Base-by-base conservation (phyloP, 2,888 invertebrate species). In the Ptilodon capucinus region DNA sequence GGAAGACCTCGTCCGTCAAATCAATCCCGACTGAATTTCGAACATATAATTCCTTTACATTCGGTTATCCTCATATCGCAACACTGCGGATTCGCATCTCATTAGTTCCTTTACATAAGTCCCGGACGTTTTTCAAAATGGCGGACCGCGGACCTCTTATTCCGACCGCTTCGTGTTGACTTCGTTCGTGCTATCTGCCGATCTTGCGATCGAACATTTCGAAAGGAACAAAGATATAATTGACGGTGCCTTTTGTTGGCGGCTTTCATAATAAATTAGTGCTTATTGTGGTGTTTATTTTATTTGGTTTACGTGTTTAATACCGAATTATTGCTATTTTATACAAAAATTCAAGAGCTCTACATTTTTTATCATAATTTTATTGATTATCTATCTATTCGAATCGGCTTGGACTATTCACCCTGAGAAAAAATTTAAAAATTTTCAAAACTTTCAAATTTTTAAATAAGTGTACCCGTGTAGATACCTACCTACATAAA, bases 21-120 rank as follows among this genome's bases (percentile, higher is more conserved):
- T n/a, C n/a, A n/a, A n/a, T n/a, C n/a, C n/a, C n/a, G n/a, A n/a
- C n/a, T n/a, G n/a, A n/a, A n/a, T n/a, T n/a, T n/a, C n/a, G n/a
- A n/a, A n/a, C n/a, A n/a, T n/a, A n/a, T n/a, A n/a, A n/a, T n/a
- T n/a, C n/a, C n/a, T n/a, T n/a, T n/a, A n/a, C n/a, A n/a, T n/a
- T n/a, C n/a, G n/a, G 14, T 32, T 13, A 13, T 4, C 4, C 32
- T 14, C n/a, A 4, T 7, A 6, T 1, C 14, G 5, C 7, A 6
- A 19, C 19, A 13, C 23, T 40, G 40, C 16, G n/a, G 57, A 60
- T 60, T 65, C 60, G 50, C 57, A 44, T 51, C 59, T 69, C 68
- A 68, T 74, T 74, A 68, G 57, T 74, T 66, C 65, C 65, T 63
- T 72, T 71, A 69, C 74, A 61, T 47, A 52, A 57, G 19, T 4